A percentile compares a stretch with the other conserved stretches of the same genome.
These are phyloP conservation scores for Turnix velox DNA, from an alignment of 2,113 vertebrate genomes.

Conservation along the genomic window DNA sequence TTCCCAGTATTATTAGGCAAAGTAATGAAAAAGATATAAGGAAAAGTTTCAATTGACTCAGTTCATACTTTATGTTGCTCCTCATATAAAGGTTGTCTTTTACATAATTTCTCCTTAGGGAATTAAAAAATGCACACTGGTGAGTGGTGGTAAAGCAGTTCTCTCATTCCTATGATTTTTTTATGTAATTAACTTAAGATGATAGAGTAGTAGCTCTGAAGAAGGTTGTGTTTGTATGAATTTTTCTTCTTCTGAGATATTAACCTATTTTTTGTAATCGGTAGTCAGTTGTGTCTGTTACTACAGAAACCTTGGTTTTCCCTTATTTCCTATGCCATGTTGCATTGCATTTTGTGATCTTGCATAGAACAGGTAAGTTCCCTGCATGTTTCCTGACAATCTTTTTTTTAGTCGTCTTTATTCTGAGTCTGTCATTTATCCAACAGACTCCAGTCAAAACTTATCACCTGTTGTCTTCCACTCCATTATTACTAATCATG, in stretches of 20 bases:
- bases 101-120: not conserved
- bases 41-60: not conserved
- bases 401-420: not conserved
- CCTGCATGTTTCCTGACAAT: not conserved
- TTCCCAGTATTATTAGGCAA: not conserved
- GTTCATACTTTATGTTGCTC: not conserved
- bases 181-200: not conserved
- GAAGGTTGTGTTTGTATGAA: not conserved
- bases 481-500: not conserved
- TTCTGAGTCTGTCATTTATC: not conserved
- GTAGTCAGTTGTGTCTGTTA: not conserved
- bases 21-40: not conserved
- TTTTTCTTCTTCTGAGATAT: not conserved
- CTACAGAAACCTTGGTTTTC: not conserved
- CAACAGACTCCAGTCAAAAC: not conserved
- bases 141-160: not conserved
- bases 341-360: not conserved
- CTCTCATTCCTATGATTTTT: not conserved
- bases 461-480: not conserved
- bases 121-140: not conserved
- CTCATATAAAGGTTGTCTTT: not conserved
- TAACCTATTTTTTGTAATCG: not conserved
- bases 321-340: not conserved
- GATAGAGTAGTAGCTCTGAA: not conserved
- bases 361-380: not conserved